phyloP scores from a whole-genome alignment of 1,140 invertebrate genomes.

The Radopholus similis region DNA sequence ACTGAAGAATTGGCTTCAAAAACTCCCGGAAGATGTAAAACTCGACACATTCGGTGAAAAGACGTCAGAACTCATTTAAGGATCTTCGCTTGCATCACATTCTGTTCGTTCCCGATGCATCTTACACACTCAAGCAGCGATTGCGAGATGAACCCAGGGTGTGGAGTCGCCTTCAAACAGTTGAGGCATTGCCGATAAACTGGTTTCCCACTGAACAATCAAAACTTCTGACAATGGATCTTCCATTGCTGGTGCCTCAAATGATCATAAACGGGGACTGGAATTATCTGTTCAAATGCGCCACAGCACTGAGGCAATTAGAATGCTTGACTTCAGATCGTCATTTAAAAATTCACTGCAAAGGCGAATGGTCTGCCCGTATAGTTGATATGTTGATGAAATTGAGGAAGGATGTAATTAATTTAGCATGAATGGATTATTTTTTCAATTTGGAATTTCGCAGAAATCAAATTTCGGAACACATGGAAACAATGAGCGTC shows the following conservation, averaged over 20 bases:
- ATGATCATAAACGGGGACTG: conserved; percentile 29
- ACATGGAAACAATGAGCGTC: not conserved
- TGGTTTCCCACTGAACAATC: conserved; percentile 32
- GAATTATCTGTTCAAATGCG: conserved; percentile 31
- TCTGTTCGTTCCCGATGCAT: conserved; percentile 23
- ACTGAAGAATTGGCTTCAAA: conserved; percentile 15
- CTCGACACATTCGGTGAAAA: not conserved
- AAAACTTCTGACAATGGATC: conserved; percentile 16
- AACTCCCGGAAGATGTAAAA: conserved; percentile 12
- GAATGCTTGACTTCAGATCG: conserved; percentile 8
- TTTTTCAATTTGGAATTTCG: not conserved
- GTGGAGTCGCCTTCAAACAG: conserved; percentile 7
- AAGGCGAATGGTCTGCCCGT: conserved; percentile 23
- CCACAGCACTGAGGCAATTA: conserved; percentile 20
- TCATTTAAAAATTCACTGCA: conserved; percentile 8
- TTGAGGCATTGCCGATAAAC: conserved; percentile 15
- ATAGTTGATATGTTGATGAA: conserved; percentile 28
- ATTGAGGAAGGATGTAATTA: conserved; percentile 12
- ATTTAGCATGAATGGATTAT: not conserved
- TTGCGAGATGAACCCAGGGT: conserved; percentile 19
- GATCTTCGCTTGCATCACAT: conserved; percentile 17
- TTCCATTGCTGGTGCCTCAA: conserved; percentile 10
- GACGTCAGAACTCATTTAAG: not conserved
- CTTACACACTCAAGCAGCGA: conserved; percentile 21
- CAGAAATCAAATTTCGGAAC: not conserved